These are phyloP conservation scores for Acrocephalus scirpaceus DNA, from an alignment of 2,797 vertebrate species.

Conservation along the genomic window DNA sequence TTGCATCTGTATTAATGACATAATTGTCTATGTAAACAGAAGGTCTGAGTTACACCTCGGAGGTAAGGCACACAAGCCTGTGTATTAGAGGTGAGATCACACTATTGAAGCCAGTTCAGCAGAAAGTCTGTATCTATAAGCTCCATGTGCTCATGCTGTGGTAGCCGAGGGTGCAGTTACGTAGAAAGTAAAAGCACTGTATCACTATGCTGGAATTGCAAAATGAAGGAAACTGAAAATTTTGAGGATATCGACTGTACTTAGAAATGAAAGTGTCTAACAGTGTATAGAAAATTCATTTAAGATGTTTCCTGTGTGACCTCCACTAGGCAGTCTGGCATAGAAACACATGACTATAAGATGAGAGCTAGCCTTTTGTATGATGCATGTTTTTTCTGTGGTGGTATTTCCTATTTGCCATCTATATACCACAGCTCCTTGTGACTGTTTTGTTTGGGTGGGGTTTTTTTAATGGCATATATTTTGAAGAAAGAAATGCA, in stretches of 20 bases:
- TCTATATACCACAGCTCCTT: not conserved
- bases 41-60: not conserved
- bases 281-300: not conserved
- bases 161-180: not conserved
- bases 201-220: not conserved
- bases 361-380: not conserved
- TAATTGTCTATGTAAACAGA: not conserved
- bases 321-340: not conserved
- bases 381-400: not conserved
- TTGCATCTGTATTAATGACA: not conserved
- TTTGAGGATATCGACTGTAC: not conserved
- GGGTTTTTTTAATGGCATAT: not conserved
- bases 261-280: not conserved
- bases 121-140: accelerated
- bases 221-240: not conserved
- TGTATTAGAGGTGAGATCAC: not conserved
- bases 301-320: not conserved
- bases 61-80: not conserved
- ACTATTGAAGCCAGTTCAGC: not conserved
- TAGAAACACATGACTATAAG: not conserved
- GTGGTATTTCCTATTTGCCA: not conserved
- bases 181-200: not conserved
- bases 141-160: not conserved
- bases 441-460: not conserved
- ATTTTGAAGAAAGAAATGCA: not conserved